These are phyloP conservation scores for Lochmaea capreae DNA, from an alignment of 2,888 invertebrate species.

Conservation along the genomic window DNA sequence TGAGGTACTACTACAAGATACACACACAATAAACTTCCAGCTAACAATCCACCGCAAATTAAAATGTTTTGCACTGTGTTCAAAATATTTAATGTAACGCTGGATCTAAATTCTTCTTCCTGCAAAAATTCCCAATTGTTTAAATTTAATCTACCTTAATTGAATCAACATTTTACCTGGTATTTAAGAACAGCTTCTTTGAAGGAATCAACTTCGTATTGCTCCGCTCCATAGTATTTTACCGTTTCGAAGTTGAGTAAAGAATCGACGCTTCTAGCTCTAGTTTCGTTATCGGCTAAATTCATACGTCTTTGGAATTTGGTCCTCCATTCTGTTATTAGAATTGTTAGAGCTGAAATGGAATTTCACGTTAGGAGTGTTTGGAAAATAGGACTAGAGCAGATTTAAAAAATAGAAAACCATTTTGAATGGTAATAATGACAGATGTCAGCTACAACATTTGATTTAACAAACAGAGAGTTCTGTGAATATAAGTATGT, in stretches of 20 bases:
- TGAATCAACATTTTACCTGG: conserved; percentile 72
- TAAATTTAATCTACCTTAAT: neutral
- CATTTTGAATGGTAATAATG: neutral
- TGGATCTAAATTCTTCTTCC: conserved; percentile 90
- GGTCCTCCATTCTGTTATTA: conserved; percentile 97
- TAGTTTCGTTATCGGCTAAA: conserved; percentile 90
- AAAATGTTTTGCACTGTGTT: conserved; percentile 93
- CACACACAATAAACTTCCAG: conserved; percentile 90
- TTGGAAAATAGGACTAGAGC: neutral
- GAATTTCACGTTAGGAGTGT: neutral
- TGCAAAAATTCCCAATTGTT: conserved; percentile 63
- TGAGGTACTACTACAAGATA: conserved; percentile 81
- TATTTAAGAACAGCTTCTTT: conserved; percentile 85
- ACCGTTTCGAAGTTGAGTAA: conserved; percentile 98
- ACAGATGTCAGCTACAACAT: no score
- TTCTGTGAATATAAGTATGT: no score
- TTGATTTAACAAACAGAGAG: no score
- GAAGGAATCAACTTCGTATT: conserved; percentile 90
- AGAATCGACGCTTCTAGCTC: conserved; percentile 94
- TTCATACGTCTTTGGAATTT: conserved; percentile 96
- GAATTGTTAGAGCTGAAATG: conserved; percentile 81
- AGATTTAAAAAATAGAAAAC: neutral
- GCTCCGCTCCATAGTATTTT: conserved; percentile 96
- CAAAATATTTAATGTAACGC: conserved; percentile 87
- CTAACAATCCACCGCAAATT: conserved; percentile 85